These are phyloP conservation scores for Chrysolina haemoptera DNA, from an alignment of 2,888 invertebrate genomes.

Conservation along the genomic window DNA sequence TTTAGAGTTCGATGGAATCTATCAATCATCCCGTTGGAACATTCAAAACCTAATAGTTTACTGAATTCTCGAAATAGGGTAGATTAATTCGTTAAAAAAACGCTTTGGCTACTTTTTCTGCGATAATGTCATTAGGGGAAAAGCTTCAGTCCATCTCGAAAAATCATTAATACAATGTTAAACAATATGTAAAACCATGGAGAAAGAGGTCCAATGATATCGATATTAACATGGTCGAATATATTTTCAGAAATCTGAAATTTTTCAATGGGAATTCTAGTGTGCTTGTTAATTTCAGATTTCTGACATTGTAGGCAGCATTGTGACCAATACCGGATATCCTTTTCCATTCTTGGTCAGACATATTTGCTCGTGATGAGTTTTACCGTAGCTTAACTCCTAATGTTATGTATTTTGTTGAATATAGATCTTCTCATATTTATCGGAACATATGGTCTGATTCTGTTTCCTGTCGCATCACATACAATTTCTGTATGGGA, in stretches of 20 bases:
- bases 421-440: constrained; percentile 25
- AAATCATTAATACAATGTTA: too few species aligned
- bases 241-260: background rate
- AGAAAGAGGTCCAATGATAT: too few species aligned
- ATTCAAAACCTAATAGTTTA: too few species aligned
- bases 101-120: too few species aligned
- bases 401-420: background rate
- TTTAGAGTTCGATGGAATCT: too few species aligned
- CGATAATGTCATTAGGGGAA: too few species aligned
- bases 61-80: too few species aligned
- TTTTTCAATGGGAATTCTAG: background rate
- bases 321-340: background rate
- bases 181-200: too few species aligned
- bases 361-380: constrained; percentile 52
- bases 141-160: too few species aligned
- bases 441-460: constrained; percentile 44
- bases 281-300: background rate
- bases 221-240: background rate
- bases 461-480: constrained; percentile 15
- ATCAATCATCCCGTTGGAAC: too few species aligned
- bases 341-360: constrained; percentile 56
- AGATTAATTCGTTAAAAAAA: too few species aligned
- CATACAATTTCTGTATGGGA: constrained; percentile 1
- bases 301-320: background rate
- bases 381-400: background rate